Conservation (phyloP, 2,797 vertebrate genomes). For the Anomalospiza imberbis region DNA sequence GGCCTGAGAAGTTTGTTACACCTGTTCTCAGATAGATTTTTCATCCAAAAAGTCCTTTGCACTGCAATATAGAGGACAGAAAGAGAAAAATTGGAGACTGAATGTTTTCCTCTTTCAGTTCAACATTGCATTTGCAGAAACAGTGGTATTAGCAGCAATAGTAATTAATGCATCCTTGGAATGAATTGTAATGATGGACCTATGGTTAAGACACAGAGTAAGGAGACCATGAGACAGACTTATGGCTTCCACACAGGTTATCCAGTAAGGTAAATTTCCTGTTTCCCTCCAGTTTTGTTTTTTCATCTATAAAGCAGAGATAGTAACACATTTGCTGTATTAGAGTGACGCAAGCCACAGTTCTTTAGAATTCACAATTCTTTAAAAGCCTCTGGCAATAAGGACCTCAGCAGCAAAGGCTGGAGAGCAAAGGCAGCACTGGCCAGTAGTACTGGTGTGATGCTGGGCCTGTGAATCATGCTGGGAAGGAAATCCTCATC, state of each 20-base stretch:
- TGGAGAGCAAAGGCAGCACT: background rate
- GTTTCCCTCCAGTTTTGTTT: background rate
- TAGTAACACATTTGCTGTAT: background rate
- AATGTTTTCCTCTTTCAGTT: background rate
- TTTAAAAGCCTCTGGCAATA: background rate
- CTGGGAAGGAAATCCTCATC: background rate
- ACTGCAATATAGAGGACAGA: background rate
- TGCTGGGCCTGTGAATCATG: background rate
- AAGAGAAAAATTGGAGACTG: background rate
- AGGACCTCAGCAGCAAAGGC: background rate
- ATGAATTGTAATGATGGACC: background rate
- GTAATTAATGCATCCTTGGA: background rate
- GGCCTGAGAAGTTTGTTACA: background rate
- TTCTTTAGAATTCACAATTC: background rate
- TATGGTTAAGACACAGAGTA: background rate
- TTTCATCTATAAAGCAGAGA: background rate
- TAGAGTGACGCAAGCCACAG: background rate
- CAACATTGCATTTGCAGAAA: background rate
- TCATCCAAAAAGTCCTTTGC: background rate
- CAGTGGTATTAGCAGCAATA: background rate
- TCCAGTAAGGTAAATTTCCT: background rate
- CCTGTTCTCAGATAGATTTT: background rate
- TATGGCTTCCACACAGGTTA: background rate
- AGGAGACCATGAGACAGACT: background rate
- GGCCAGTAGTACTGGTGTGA: background rate